These are phyloP conservation scores for Amazona vittata DNA, from an alignment of 2,113 vertebrate genomes.

Conservation along the genomic window DNA sequence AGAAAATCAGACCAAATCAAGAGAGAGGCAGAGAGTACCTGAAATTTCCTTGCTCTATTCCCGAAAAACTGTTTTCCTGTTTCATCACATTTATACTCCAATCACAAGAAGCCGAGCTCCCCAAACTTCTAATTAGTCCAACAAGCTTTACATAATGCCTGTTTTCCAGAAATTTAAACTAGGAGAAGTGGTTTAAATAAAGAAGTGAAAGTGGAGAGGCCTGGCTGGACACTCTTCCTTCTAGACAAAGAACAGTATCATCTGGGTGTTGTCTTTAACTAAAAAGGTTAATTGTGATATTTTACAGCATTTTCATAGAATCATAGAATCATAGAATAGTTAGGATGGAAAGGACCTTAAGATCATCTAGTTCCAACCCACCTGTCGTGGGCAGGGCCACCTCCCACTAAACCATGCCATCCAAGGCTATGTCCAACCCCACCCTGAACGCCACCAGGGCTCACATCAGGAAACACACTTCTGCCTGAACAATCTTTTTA, in stretches of 20 bases:
- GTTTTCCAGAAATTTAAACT: neutral
- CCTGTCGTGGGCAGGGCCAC: too few relatives aligned
- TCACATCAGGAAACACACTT: neutral
- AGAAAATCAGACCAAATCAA: neutral
- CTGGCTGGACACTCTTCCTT: neutral
- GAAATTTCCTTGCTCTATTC: neutral
- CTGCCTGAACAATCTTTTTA: neutral
- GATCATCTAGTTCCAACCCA: too few relatives aligned
- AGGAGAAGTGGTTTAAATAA: neutral
- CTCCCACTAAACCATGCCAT: too few relatives aligned
- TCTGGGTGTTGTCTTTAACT: neutral
- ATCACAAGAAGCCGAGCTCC: neutral
- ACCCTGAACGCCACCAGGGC: too few relatives aligned
- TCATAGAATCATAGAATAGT: too few relatives aligned
- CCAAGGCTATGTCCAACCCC: too few relatives aligned
- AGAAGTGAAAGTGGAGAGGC: neutral
- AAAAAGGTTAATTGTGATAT: neutral
- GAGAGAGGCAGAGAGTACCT: neutral
- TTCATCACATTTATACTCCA: neutral
- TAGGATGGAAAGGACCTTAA: too few relatives aligned
- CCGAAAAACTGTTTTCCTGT: neutral
- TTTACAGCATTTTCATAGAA: neutral
- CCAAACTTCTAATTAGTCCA: neutral
- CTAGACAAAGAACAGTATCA: neutral
- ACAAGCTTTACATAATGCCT: neutral